Base-by-base conservation (phyloP, 2,888 invertebrate species). In the Dusona sp. region DNA sequence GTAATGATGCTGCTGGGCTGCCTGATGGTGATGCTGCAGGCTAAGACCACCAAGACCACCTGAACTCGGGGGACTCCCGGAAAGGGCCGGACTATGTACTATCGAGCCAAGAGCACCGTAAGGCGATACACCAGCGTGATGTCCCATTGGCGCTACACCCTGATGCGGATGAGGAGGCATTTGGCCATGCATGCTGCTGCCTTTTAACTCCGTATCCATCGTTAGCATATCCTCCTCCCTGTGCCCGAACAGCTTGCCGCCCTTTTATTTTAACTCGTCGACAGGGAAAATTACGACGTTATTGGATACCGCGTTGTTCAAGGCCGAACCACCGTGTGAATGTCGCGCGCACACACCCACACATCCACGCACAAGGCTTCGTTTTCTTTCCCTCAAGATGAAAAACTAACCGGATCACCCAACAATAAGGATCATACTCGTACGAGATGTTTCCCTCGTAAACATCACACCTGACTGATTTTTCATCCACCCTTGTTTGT, bases 171-270 rank as follows among this genome's bases (percentile, higher is more conserved):
- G 95, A 94, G 98, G 97, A 94, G 98, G 97, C 96, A 97, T 97
- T 91, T 96, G 97, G 92, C 97, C 97, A 94, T 97, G 97, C 94
- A 98, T 95, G 95, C 97, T 97, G 95, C 97, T 97, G 95, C 98
- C 98, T 94, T 98, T 98, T 95, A 98, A 96, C 95, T 98, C 98
- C 95, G 97, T 96, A 96, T 98, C 98, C 98, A 98, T 98, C 95
- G 98, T 98, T 95, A 98, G 95, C 98, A 98, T 98, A 93, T 97
- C 97, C 95, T 96, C 96, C 95, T 97, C 97, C 96, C 97, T 96
- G 95, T 96, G 97, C 95, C 97, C 96, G 96, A 96, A 97, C 97
- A 97, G 97, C 95, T 97, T 97, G 97, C 95, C 95, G 96, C 88
- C 88, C 90, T 93, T 93, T 90, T 90, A 85, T 83, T 19, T 70